These are phyloP conservation scores for Bucco capensis DNA, from an alignment of 2,113 vertebrate species.

Conservation along the genomic window DNA sequence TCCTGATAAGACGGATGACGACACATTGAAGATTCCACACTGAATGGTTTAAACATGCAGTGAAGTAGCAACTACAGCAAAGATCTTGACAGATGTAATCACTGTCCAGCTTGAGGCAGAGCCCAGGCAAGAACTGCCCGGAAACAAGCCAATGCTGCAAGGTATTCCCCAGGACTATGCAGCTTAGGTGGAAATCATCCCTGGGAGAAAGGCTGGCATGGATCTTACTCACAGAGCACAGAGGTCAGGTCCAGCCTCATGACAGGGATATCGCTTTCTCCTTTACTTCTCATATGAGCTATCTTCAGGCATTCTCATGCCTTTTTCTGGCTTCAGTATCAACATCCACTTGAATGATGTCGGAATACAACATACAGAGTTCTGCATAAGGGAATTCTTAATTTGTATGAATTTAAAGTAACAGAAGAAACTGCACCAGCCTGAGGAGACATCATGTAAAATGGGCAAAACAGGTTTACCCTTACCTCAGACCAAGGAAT, in stretches of 20 bases:
- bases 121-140: accelerated
- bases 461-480: background rate
- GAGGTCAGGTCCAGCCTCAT: background rate
- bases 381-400: background rate
- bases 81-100: background rate
- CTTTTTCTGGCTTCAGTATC: background rate
- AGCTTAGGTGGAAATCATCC: background rate
- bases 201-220: background rate
- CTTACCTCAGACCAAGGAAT: background rate
- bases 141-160: background rate
- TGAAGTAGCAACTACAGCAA: background rate
- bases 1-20: background rate
- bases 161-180: background rate
- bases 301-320: background rate
- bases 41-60: background rate
- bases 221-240: background rate
- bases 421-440: background rate
- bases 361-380: background rate
- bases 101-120: background rate
- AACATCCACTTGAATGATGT: background rate
- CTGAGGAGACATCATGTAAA: background rate
- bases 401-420: background rate
- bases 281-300: background rate
- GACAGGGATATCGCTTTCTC: background rate
- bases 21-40: background rate